phyloP scores from a whole-genome alignment of 1,140 invertebrate genomes.

The Drosophila littoralis region DNA sequence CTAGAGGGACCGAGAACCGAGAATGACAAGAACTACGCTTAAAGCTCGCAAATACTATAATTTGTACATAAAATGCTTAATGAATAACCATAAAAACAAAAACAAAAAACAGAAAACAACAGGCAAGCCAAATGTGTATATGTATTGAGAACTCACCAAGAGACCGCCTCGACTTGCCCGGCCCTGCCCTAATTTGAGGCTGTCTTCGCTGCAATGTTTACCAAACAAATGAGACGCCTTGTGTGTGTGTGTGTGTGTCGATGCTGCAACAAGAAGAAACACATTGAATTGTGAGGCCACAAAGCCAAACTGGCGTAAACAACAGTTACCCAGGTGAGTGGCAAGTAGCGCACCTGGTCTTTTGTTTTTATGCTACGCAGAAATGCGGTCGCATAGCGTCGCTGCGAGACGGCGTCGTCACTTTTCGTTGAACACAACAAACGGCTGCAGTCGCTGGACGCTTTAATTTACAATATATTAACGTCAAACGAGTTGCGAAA shows the following conservation, averaged over 20 bases:
- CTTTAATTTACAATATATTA: neutral
- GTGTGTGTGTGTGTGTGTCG: no score
- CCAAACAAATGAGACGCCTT: slow-evolving; percentile 33
- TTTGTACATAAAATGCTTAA: neutral
- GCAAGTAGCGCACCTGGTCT: slow-evolving; percentile 19
- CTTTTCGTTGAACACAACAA: slow-evolving; percentile 21
- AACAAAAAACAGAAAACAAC: slow-evolving; percentile 7
- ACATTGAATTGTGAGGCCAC: slow-evolving; percentile 5
- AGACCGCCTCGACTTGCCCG: neutral
- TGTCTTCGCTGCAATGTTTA: slow-evolving; percentile 34
- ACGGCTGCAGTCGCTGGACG: neutral
- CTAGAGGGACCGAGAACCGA: neutral
- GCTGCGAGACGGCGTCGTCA: slow-evolving; percentile 65
- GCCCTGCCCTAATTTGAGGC: slow-evolving; percentile 28
- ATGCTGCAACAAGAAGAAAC: slow-evolving; percentile 23
- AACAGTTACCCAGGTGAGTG: slow-evolving; percentile 21
- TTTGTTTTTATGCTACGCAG: slow-evolving; percentile 37
- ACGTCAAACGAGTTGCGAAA: slow-evolving; percentile 27
- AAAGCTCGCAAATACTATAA: neutral
- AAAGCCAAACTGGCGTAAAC: slow-evolving; percentile 12
- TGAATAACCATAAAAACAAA: neutral
- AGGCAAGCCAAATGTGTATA: slow-evolving; percentile 17
- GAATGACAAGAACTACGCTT: slow-evolving; percentile 7
- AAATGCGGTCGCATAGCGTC: slow-evolving; percentile 74
- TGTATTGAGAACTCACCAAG: slow-evolving; percentile 32